A percentile compares a stretch with the other conserved stretches of the same genome.
Evolutionary conservation across 2,888 invertebrate species (phyloP).

Genomic region (Thereva nobilitata): DNA sequence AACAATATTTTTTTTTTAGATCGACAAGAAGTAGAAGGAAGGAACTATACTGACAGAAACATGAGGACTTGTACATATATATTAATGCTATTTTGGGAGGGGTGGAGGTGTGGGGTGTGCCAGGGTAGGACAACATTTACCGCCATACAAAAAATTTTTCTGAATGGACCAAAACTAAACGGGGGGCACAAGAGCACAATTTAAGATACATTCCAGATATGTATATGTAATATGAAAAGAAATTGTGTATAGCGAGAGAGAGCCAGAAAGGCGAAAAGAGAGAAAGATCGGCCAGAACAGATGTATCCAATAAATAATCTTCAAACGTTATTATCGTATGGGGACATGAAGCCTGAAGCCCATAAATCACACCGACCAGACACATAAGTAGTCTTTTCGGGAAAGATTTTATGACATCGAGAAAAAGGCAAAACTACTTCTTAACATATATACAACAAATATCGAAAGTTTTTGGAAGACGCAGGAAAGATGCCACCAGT

Average conservation of each 20-base stretch:
- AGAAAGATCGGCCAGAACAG: slow-evolving; percentile 40
- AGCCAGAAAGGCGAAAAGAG: slow-evolving; percentile 13
- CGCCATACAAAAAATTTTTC: too few species aligned
- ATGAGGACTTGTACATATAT: too few species aligned
- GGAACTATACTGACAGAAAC: too few species aligned
- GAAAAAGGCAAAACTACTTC: slow-evolving; percentile 21
- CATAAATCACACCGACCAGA: slow-evolving; percentile 61
- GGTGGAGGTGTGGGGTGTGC: too few species aligned
- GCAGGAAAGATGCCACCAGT: too few species aligned
- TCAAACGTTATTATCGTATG: slow-evolving; percentile 45
- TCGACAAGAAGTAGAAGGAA: too few species aligned
- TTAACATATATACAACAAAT: neutral
- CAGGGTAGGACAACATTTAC: too few species aligned
- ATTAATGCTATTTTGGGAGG: too few species aligned
- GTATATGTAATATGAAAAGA: neutral
- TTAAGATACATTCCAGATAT: slow-evolving; percentile 32
- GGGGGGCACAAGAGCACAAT: slow-evolving; percentile 11
- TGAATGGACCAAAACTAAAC: too few species aligned
- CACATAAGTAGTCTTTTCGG: slow-evolving; percentile 37
- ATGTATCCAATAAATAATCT: slow-evolving; percentile 45
- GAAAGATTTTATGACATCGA: slow-evolving; percentile 36
- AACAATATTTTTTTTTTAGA: neutral
- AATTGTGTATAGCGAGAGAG: neutral
- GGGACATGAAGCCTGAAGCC: slow-evolving; percentile 65
- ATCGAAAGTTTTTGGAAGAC: too few species aligned